Evolutionary conservation across 1,140 invertebrate species (phyloP).

Genomic region (Holotrichia oblita): DNA sequence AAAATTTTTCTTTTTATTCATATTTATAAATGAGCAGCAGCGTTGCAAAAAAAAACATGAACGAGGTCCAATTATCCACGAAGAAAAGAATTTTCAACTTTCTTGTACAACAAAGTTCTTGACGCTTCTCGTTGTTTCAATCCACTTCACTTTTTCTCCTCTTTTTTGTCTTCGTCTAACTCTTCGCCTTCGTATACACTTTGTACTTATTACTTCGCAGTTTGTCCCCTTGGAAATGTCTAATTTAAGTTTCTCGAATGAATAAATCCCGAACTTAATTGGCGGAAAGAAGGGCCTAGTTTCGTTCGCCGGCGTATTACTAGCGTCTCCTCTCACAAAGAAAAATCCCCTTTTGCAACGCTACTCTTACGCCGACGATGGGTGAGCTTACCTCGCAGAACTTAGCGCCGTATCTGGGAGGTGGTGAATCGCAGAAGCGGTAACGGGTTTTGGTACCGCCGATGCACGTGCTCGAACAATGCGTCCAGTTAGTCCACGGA

Average conservation of each 20-base stretch:
- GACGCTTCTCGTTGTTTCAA: background rate
- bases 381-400: slow-evolving; percentile 77
- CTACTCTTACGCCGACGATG: background rate
- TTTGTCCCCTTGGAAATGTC: slow-evolving; percentile 15
- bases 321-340: background rate
- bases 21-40: no score
- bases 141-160: background rate
- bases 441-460: slow-evolving; percentile 81
- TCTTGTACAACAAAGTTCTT: slow-evolving; percentile 1
- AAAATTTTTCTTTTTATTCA: no score
- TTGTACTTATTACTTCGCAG: background rate
- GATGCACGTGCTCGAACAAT: slow-evolving; percentile 81
- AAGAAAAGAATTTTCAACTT: slow-evolving; percentile 7
- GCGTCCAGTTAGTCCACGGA: slow-evolving; percentile 83
- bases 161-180: background rate
- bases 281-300: background rate
- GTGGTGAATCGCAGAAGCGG: slow-evolving; percentile 84
- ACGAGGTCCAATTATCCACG: background rate
- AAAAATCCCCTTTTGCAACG: background rate
- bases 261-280: slow-evolving; percentile 36
- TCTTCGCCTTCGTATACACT: background rate
- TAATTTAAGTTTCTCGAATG: slow-evolving; percentile 35
- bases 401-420: slow-evolving; percentile 82
- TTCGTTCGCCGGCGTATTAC: background rate
- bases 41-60: background rate